Conservation (phyloP, 2,888 invertebrate genomes). For the Palloptera scutellata region DNA sequence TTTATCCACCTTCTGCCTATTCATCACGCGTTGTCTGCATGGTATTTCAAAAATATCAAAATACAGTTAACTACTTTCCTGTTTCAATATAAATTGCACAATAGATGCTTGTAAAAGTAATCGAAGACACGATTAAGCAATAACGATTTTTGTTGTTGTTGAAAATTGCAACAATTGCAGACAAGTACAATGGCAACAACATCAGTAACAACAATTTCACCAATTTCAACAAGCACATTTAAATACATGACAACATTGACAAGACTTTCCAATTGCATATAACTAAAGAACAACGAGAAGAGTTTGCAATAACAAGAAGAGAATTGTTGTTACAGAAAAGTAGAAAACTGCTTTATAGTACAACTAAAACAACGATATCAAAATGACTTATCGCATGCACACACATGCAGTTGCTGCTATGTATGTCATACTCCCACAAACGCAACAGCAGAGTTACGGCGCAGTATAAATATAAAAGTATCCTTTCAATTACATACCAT, state of each 20-base stretch:
- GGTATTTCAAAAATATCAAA: no score
- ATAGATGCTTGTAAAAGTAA: constrained; percentile 17
- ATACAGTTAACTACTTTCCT: no score
- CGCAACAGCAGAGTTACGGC: background rate
- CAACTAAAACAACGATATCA: background rate
- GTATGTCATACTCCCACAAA: background rate
- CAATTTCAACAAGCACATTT: constrained; percentile 13
- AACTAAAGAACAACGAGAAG: background rate
- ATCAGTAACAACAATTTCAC: background rate
- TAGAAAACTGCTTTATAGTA: background rate
- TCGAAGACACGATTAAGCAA: constrained; percentile 16
- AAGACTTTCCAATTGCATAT: background rate
- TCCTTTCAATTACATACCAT: no score
- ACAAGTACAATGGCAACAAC: constrained; percentile 12
- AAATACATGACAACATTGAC: constrained; percentile 22
- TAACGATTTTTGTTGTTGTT: background rate
- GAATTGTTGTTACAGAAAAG: constrained; percentile 1
- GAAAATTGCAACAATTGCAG: constrained; percentile 5
- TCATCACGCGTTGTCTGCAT: no score
- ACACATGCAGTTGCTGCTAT: background rate
- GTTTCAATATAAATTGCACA: background rate
- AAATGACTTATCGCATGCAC: constrained; percentile 5
- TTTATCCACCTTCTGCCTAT: no score
- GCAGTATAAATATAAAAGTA: background rate
- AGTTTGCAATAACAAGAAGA: constrained; percentile 2